Base-by-base conservation (phyloP, 2,888 invertebrate genomes). In the Drosophila sordidapex region DNA sequence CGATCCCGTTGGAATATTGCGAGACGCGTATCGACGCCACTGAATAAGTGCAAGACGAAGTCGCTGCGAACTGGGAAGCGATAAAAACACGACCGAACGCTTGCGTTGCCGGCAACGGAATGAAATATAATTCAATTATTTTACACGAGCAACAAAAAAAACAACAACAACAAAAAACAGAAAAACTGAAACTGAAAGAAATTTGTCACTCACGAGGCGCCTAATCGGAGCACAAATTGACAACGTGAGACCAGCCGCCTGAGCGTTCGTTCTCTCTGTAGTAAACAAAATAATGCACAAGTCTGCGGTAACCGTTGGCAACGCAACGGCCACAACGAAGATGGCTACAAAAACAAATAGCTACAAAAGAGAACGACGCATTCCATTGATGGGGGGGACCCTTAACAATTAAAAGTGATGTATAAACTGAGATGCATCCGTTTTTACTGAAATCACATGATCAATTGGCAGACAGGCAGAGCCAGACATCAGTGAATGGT, bases 101-200 rank as follows among this genome's bases (percentile, higher is more conserved):
- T 78, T 78, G 76, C 84, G 88, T 81, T 87, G 89, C 80, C 91
- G 83, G 81, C 85, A 75, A 78, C 81, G 78, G 81, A 90, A 90
- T 89, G 90, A 89, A 90, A 79, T 80, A 85, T 76, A 89, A 86
- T 76, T 86, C 79, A 89, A 87, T 90, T 89, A 89, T 87, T 89
- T 89, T 83, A 71, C 80, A 87, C 87, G 69, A 79, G 70, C 63
- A 38, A 49, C 27, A 18, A 25, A 18, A 15, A 18, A 48, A 4
- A 35, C 21, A 21, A 21, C 21, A 21, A 21, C 21, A 21, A 21
- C 21, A 21, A 52, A 18, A 27, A 15, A 15, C 4, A 15, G 15
- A 2, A 29, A 29, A 35, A 35, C 4, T 21, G 15, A 52, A 53
- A 54, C 18, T 21, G 18, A 56, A 27, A 77, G 75, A 40, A 40